A percentile compares a stretch with the other conserved stretches of the same genome.
Evolutionary conservation across 2,888 invertebrate genomes (phyloP).

Genomic region (Diarsia rubi): DNA sequence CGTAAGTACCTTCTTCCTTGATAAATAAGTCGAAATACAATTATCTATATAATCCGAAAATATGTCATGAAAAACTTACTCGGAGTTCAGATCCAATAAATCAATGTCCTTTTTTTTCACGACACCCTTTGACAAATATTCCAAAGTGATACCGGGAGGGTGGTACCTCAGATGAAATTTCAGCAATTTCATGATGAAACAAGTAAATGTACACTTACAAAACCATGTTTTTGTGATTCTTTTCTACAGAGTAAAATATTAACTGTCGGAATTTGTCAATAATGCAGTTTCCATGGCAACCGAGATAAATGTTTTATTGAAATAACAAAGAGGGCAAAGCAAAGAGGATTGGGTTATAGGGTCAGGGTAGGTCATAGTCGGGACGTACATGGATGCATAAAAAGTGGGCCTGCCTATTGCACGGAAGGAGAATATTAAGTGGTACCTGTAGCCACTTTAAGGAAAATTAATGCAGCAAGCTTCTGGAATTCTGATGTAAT

Average conservation of each 20-base stretch:
- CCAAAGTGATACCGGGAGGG: slow-evolving; percentile 93
- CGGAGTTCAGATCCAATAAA: slow-evolving; percentile 91
- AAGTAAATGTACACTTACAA: slow-evolving; percentile 23
- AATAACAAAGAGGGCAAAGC: slow-evolving; percentile 36
- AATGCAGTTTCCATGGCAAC: slow-evolving; percentile 78
- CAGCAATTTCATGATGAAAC: slow-evolving; percentile 91
- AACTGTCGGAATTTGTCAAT: slow-evolving; percentile 81
- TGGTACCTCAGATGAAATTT: slow-evolving; percentile 94
- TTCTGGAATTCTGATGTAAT: neutral
- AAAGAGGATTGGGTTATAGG: slow-evolving; percentile 43
- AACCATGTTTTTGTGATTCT: slow-evolving; percentile 65
- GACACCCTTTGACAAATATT: slow-evolving; percentile 91
- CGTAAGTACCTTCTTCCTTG: no score
- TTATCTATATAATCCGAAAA: neutral
- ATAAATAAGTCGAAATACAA: no score
- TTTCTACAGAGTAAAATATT: slow-evolving; percentile 68
- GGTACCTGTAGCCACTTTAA: neutral
- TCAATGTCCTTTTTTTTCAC: slow-evolving; percentile 92
- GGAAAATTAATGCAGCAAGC: neutral
- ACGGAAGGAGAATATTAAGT: neutral
- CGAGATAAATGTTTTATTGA: slow-evolving; percentile 51
- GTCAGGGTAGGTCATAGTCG: slow-evolving; percentile 36
- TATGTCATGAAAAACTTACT: slow-evolving; percentile 83
- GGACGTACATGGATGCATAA: no score
- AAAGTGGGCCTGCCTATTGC: neutral